Conservation (phyloP, 2,888 invertebrate species). For the Xylota segnis region DNA sequence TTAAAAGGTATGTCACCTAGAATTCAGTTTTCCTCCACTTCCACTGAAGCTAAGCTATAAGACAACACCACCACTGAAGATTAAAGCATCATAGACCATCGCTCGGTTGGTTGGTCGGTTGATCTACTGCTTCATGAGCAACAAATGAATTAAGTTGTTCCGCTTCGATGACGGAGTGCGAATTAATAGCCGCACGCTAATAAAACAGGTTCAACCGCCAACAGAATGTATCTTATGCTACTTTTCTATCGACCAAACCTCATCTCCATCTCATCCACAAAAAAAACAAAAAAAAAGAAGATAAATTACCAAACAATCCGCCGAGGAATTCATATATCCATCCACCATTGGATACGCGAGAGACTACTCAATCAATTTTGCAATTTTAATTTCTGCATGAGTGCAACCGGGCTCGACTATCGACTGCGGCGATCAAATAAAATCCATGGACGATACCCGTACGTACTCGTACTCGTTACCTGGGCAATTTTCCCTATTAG, state of each 20-base stretch:
- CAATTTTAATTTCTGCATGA: conserved; percentile 72
- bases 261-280: conserved; percentile 32
- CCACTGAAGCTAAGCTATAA: conserved; percentile 8
- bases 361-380: conserved; percentile 73
- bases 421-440: conserved; percentile 45
- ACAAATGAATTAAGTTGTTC: conserved; percentile 64
- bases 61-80: neutral
- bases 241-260: conserved; percentile 37
- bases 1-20: conserved; percentile 62
- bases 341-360: conserved; percentile 4
- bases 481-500: conserved; percentile 61
- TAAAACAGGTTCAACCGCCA: conserved; percentile 60
- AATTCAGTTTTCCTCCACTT: conserved; percentile 43
- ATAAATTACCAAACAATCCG: conserved; percentile 36
- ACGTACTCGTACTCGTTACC: conserved; percentile 14
- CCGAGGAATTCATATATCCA: conserved; percentile 40
- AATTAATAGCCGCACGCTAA: conserved; percentile 49
- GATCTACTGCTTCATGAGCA: conserved; percentile 32
- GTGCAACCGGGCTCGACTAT: conserved; percentile 65
- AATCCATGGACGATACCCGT: conserved; percentile 50
- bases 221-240: conserved; percentile 43
- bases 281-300: conserved; percentile 12
- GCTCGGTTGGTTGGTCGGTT: conserved; percentile 8
- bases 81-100: conserved; percentile 17
- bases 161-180: conserved; percentile 50